These are phyloP conservation scores for Stichodactyla mertensii DNA, from an alignment of 64 coral and sea anemone genomes.

Conservation along the genomic window DNA sequence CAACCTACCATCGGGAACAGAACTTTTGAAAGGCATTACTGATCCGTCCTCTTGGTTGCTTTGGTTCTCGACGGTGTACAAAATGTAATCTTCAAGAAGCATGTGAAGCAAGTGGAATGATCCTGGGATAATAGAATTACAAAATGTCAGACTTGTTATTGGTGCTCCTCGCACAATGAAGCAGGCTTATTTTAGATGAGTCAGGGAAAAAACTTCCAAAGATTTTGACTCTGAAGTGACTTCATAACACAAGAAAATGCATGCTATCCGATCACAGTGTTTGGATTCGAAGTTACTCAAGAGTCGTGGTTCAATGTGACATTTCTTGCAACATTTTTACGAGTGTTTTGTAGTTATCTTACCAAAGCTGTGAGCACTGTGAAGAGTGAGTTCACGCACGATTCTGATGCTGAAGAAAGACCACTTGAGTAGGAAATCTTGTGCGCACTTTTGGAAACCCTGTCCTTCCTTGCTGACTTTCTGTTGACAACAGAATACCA, in stretches of 20 bases:
- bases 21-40: slow-evolving; percentile 18
- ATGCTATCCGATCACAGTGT: neutral
- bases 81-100: slow-evolving; percentile 95
- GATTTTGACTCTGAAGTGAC: neutral
- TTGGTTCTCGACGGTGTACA: slow-evolving; percentile 95
- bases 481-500: slow-evolving; percentile 23
- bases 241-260: neutral
- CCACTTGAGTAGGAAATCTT: slow-evolving; percentile 93
- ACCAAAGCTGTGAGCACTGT: slow-evolving; percentile 99
- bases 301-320: neutral
- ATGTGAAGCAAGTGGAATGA: slow-evolving; percentile 98
- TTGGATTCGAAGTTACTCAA: neutral
- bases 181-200: too few relatives aligned
- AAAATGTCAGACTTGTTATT: neutral
- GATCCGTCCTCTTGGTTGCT: slow-evolving; percentile 67
- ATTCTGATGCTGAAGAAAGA: slow-evolving; percentile 96
- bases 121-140: slow-evolving; percentile 29
- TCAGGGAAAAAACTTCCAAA: neutral
- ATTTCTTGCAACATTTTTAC: neutral
- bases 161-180: neutral
- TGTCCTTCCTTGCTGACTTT: slow-evolving; percentile 49
- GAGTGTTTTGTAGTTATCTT: slow-evolving; percentile 11
- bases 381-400: slow-evolving; percentile 85
- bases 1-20: slow-evolving; percentile 24
- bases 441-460: slow-evolving; percentile 60